phyloP scores from a whole-genome alignment of 2,888 invertebrate species.

The Gastrophysa polygoni region DNA sequence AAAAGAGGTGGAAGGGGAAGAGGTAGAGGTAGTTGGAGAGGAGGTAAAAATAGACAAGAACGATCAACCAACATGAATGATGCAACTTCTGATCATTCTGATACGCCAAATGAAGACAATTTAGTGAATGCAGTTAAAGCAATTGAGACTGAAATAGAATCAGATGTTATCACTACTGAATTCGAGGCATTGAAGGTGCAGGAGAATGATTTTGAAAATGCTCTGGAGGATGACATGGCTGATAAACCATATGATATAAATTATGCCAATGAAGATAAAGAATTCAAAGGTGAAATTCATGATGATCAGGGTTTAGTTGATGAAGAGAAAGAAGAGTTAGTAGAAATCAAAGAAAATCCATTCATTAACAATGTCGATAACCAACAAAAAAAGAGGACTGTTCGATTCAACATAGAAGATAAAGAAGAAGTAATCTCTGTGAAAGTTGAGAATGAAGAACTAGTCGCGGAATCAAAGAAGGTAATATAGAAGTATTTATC shows the following conservation, averaged over 20 bases:
- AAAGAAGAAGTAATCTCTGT: neutral
- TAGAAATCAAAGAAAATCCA: constrained; percentile 22
- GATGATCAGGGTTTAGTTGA: neutral
- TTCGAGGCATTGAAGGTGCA: no score
- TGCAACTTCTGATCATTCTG: neutral
- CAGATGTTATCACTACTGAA: no score
- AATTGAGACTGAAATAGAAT: neutral
- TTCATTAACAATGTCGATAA: constrained; percentile 26
- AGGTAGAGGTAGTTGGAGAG: constrained; percentile 12
- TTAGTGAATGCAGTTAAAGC: constrained; percentile 18
- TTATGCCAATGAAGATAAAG: constrained; percentile 5
- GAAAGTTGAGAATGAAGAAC: neutral
- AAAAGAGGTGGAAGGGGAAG: constrained; percentile 10
- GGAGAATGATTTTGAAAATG: no score
- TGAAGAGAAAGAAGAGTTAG: constrained; percentile 7
- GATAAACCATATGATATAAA: constrained; percentile 5
- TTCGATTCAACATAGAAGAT: constrained; percentile 24
- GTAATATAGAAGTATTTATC: neutral
- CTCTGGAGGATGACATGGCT: neutral
- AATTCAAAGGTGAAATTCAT: constrained; percentile 6
- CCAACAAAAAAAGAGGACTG: constrained; percentile 25
- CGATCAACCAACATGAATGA: neutral
- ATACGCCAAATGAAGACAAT: constrained; percentile 18
- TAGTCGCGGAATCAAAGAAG: neutral
- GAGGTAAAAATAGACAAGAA: neutral